These are phyloP conservation scores for Pelodiscus sinensis DNA, from an alignment of 2,113 vertebrate genomes.

Conservation along the genomic window DNA sequence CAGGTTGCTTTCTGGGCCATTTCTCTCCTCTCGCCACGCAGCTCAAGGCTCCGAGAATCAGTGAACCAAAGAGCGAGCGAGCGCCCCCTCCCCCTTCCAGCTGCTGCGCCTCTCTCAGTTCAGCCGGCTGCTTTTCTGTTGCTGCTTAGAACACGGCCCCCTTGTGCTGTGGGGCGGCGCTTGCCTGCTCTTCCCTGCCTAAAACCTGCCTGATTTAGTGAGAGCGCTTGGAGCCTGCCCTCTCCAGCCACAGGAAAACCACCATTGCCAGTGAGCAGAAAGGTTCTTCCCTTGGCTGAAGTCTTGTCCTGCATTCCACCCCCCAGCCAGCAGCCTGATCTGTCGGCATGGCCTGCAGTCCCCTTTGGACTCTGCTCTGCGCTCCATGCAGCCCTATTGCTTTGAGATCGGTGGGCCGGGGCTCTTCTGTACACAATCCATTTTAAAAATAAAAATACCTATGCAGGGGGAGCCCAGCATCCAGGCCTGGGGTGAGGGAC, in stretches of 20 bases:
- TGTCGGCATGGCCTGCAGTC: not conserved
- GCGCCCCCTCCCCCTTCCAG: not conserved
- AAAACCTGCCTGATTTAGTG: not conserved
- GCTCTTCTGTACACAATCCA: not conserved
- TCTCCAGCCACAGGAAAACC: not conserved
- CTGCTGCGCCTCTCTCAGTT: not conserved
- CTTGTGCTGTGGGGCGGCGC: not conserved
- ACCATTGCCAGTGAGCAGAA: not conserved
- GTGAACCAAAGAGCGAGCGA: not conserved
- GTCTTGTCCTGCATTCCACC: not conserved
- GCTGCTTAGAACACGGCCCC: not conserved
- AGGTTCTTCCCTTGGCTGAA: not conserved
- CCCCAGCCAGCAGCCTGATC: not conserved
- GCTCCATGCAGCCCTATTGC: not conserved
- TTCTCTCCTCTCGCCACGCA: not conserved
- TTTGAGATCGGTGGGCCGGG: not conserved
- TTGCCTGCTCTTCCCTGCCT: not conserved
- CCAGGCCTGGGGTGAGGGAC: not conserved
- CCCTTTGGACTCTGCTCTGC: not conserved
- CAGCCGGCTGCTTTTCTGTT: not conserved
- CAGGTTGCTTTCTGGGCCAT: not conserved
- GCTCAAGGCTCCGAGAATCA: not conserved
- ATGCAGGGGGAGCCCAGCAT: not conserved
- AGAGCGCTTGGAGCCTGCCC: not conserved
- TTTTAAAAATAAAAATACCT: not conserved